Conservation (phyloP, 2,797 vertebrate genomes). For the Taenioides sp. region DNA sequence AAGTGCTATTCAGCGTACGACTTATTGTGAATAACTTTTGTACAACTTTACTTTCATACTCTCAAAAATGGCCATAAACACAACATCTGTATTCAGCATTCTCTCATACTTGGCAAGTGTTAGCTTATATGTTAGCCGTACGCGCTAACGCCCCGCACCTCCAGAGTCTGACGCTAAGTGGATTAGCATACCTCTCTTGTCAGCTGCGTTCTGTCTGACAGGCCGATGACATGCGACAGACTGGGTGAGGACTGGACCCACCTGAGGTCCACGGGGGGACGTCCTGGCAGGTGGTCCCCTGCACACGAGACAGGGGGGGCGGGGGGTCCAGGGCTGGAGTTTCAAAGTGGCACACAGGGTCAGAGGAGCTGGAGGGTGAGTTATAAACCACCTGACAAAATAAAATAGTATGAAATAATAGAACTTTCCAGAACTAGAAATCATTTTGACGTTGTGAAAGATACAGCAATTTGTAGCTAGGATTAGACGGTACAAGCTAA, state of each 20-base stretch:
- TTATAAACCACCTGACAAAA: neutral
- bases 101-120: neutral
- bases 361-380: neutral
- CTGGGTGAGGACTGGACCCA: constrained; percentile 66
- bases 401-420: neutral
- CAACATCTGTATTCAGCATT: too few relatives aligned
- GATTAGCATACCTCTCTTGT: constrained; percentile 77
- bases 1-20: neutral
- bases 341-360: neutral
- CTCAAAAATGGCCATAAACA: too few relatives aligned
- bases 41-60: neutral
- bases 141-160: neutral
- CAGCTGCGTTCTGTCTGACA: constrained; percentile 70
- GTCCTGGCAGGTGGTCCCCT: constrained; percentile 68
- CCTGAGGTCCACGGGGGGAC: constrained; percentile 63
- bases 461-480: neutral
- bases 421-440: neutral
- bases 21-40: neutral
- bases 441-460: neutral
- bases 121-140: neutral
- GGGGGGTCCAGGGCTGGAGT: too few relatives aligned
- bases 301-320: constrained; percentile 3
- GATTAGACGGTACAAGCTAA: neutral
- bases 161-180: constrained; percentile 76
- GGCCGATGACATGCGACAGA: constrained; percentile 72